Evolutionary conservation across 2,113 vertebrate genomes (phyloP), one percentile per base, ranked within the genome.

Genomic region (Nettapus auritus): DNA sequence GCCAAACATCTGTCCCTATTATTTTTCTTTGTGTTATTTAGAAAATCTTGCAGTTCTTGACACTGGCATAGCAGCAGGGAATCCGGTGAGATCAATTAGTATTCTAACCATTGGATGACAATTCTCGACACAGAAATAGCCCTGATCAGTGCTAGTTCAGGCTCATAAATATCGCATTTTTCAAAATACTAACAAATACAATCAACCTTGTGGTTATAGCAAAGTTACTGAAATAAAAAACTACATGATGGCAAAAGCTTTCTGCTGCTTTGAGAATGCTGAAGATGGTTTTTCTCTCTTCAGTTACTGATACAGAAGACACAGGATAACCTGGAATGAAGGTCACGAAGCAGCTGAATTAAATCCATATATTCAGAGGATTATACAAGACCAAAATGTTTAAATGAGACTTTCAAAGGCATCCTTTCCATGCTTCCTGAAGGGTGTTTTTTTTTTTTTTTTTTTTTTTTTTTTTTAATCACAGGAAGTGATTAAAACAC

Each of bases 1-100:
- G 92, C 93, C 86, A 94, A 90, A 91, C 76, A 84, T 91, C 90
- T 84, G 86, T 2, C 13, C 36, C 53, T 95, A 6, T 89, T 90
- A 40, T 38, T 94, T 88, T 59, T 73, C 42, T 91, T 66, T 60
- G 52, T 81, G 53, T 76, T 84, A n/a, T 50, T 82, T 92, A 87
- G 69, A 90, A 87, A 52, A 55, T 66, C n/a, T 87, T 69, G 31
- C 28, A 33, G 6, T 80, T 86, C 50, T 70, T 80, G 83, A 82
- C 62, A 69, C 33, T 34, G 14, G 44, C 0, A 13, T 90, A 67
- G 84, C 33, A 28, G 46, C 40, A 95, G 85, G 74, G 86, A 85
- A 60, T 88, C 66, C 88, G 66, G 29, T 69, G 87, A 91, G 78
- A 68, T 71, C 73, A 40, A 4, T 91, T 89, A 57, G 79, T 60